Conservation (phyloP, 2,797 vertebrate species). For the Anas acuta region DNA sequence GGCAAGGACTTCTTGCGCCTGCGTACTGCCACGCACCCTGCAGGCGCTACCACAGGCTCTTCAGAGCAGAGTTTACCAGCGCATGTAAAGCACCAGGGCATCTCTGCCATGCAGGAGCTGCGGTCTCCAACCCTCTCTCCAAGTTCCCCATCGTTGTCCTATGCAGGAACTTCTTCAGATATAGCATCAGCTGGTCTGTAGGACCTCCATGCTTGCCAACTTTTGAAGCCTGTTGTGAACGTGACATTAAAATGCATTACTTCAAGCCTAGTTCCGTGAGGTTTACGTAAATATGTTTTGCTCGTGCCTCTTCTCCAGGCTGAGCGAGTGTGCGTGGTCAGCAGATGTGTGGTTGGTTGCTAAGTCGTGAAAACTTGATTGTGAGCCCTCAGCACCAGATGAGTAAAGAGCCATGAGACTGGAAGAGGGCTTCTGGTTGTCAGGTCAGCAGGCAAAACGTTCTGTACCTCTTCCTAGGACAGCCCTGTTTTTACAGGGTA, state of each 20-base stretch:
- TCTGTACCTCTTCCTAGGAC: background rate
- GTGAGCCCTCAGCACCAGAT: background rate
- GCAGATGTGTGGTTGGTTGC: background rate
- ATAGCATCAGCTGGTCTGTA: background rate
- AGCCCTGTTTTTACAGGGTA: background rate
- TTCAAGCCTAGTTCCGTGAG: background rate
- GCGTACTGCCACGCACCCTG: accelerated
- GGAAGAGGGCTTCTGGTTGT: background rate
- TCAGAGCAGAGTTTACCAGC: background rate
- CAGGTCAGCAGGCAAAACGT: background rate
- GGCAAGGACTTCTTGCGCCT: background rate
- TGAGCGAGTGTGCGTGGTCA: background rate
- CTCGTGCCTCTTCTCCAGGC: background rate
- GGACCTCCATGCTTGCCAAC: background rate
- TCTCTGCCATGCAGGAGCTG: background rate
- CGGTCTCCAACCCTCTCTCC: background rate
- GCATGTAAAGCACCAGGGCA: background rate
- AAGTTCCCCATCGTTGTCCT: accelerated
- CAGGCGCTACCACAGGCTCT: background rate
- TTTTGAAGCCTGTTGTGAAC: background rate
- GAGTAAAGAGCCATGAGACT: background rate
- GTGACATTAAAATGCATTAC: background rate
- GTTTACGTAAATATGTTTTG: background rate
- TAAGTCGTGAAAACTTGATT: background rate
- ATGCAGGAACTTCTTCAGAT: background rate